A percentile compares a stretch with the other conserved stretches of the same genome.
These are phyloP conservation scores for Sebastes umbrosus DNA, from an alignment of 2,797 vertebrate genomes.

Conservation along the genomic window DNA sequence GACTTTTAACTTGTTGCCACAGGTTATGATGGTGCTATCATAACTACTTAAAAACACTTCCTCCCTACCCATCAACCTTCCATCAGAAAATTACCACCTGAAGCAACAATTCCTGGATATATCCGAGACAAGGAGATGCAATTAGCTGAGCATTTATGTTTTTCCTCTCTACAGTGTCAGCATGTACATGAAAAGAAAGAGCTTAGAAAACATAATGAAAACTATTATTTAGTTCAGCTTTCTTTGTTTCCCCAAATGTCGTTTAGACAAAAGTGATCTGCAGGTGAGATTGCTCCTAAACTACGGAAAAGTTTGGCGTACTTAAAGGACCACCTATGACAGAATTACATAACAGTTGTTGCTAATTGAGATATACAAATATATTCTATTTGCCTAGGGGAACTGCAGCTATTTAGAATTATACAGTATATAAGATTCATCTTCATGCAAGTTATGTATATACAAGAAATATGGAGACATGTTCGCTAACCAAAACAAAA, in stretches of 20 bases:
- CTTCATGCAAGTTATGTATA: too few relatives aligned
- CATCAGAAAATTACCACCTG: slow-evolving; percentile 41
- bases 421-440: neutral
- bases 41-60: slow-evolving; percentile 36
- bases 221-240: neutral
- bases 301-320: neutral
- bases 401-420: neutral
- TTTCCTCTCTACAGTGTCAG: slow-evolving; percentile 13
- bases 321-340: neutral
- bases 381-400: neutral
- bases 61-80: slow-evolving; percentile 25
- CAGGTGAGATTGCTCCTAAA: neutral
- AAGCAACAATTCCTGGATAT: slow-evolving; percentile 35
- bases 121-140: slow-evolving; percentile 16
- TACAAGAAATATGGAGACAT: neutral
- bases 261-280: neutral
- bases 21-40: slow-evolving; percentile 37
- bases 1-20: slow-evolving; percentile 29
- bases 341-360: neutral
- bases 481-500: neutral
- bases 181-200: neutral
- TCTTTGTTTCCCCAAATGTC: neutral
- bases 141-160: slow-evolving; percentile 40
- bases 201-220: neutral
- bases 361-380: neutral